These are phyloP conservation scores for Cromileptes altivelis DNA, from an alignment of 2,113 vertebrate species.

Conservation along the genomic window DNA sequence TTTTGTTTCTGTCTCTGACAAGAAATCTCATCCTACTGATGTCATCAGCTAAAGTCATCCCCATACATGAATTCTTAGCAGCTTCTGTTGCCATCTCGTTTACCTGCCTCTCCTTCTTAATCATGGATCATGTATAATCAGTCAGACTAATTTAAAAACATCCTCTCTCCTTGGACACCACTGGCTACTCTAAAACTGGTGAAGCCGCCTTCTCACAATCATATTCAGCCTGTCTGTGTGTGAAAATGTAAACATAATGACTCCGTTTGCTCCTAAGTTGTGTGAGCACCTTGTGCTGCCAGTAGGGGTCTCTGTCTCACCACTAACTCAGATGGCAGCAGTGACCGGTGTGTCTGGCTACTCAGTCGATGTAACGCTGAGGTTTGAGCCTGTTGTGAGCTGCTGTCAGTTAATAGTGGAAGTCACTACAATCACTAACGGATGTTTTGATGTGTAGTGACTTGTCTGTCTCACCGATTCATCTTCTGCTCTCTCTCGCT, in stretches of 20 bases:
- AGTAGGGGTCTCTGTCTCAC: conserved; percentile 75
- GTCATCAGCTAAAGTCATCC: conserved; percentile 37
- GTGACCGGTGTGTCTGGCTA: neutral
- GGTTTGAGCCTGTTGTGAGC: conserved; percentile 14
- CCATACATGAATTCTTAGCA: conserved; percentile 24
- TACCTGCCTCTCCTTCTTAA: conserved; percentile 8
- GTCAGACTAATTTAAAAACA: neutral
- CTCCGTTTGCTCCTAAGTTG: neutral
- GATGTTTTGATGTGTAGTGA: conserved; percentile 52
- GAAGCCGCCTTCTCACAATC: neutral
- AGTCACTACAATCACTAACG: conserved; percentile 45
- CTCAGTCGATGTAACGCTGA: neutral
- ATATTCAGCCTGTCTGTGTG: neutral
- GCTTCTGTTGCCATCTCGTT: conserved; percentile 13
- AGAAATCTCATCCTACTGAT: conserved; percentile 32
- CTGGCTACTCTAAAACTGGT: conserved; percentile 10
- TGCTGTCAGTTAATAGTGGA: conserved; percentile 46
- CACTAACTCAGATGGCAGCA: conserved; percentile 21
- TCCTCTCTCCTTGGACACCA: conserved; percentile 1
- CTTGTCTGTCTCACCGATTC: conserved; percentile 38
- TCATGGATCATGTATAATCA: neutral
- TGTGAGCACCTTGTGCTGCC: conserved; percentile 45
- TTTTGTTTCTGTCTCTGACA: conserved; percentile 48
- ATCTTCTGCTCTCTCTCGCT: conserved; percentile 25
- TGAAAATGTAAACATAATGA: neutral